phyloP scores from a whole-genome alignment of 92 coral and sea anemone genomes.

The Palythoa caribaeorum region DNA sequence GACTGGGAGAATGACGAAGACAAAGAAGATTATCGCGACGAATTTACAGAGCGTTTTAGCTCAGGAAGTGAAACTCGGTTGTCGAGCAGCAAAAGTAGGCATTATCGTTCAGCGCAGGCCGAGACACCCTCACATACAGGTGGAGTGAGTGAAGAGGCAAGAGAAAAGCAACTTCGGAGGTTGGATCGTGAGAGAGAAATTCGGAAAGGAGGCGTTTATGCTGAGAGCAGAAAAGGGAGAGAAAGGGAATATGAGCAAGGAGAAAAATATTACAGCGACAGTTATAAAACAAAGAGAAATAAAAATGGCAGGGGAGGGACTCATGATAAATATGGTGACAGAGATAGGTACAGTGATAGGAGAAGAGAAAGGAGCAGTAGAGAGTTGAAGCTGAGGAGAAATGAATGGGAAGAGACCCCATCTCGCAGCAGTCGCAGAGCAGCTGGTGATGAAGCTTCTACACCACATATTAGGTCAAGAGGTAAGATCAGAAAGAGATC shows the following conservation, averaged over 20 bases:
- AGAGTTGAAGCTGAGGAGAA: conserved; percentile 82
- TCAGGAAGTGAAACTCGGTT: conserved; percentile 59
- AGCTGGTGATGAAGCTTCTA: conserved; percentile 73
- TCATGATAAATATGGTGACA: conserved; percentile 56
- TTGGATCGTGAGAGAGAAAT: conserved; percentile 88
- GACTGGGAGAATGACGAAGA: conserved; percentile 72
- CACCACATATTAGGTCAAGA: conserved; percentile 79
- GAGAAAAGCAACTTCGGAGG: conserved; percentile 89
- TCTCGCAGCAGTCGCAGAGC: conserved; percentile 76
- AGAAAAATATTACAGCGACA: conserved; percentile 54
- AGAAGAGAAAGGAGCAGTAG: conserved; percentile 62
- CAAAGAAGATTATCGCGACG: conserved; percentile 49
- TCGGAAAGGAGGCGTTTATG: conserved; percentile 91
- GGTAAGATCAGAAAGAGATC: conserved; percentile 51
- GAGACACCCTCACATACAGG: conserved; percentile 99
- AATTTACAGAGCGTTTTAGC: conserved; percentile 49
- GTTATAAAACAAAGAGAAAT: conserved; percentile 54
- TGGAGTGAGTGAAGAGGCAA: conserved; percentile 93
- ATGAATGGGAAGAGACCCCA: conserved; percentile 98
- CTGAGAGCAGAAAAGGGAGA: conserved; percentile 65
- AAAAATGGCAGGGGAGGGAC: conserved; percentile 47
- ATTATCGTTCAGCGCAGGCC: conserved; percentile 85
- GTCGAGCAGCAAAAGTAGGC: conserved; percentile 70
- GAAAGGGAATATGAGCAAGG: conserved; percentile 57
- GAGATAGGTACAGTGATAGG: conserved; percentile 33